phyloP scores from a whole-genome alignment of 2,113 vertebrate genomes.

The Gallinago undulata region DNA sequence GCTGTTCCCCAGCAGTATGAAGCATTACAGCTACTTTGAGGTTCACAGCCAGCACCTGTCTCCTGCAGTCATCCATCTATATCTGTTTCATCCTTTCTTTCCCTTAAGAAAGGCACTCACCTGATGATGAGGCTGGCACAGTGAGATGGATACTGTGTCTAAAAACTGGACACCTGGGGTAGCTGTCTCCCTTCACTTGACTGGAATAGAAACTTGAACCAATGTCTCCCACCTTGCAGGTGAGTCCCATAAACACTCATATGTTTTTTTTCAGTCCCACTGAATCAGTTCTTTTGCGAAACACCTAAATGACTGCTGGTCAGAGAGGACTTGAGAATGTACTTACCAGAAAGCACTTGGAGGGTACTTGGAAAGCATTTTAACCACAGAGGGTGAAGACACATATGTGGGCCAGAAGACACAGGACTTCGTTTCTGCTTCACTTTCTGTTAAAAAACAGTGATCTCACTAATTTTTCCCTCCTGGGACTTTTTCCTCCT shows the following conservation, averaged over 20 bases:
- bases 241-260: not conserved
- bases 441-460: not conserved
- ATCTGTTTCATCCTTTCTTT: not conserved
- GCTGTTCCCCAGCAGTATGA: not conserved
- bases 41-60: not conserved
- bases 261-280: not conserved
- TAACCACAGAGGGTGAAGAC: fast-evolving
- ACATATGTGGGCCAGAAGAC: not conserved
- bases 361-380: not conserved
- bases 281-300: not conserved
- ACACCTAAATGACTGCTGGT: not conserved
- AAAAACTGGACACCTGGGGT: not conserved
- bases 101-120: not conserved
- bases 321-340: not conserved
- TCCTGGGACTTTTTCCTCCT: not conserved
- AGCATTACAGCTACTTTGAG: not conserved
- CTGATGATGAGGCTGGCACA: not conserved
- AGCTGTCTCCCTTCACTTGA: not conserved
- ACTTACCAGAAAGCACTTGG: not conserved
- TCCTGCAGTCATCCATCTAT: not conserved
- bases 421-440: not conserved
- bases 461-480: not conserved
- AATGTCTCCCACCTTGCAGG: not conserved
- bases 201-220: not conserved
- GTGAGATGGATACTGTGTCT: not conserved